These are phyloP conservation scores for Amblyjoppa fuscipennis DNA, from an alignment of 2,888 invertebrate genomes.

Conservation along the genomic window DNA sequence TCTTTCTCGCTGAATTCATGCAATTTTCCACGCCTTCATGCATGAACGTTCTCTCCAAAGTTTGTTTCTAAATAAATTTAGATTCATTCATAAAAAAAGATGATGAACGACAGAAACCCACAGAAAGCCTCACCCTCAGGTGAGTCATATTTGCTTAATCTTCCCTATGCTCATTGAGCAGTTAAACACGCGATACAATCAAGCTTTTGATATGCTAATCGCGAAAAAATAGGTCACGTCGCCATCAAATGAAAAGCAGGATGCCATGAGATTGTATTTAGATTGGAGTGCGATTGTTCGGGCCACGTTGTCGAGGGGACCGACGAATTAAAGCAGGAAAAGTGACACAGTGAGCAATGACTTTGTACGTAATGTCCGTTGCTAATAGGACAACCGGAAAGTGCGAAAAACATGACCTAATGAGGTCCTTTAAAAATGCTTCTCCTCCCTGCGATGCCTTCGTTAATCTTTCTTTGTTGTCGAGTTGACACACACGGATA, in stretches of 20 bases:
- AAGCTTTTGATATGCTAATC: conserved; percentile 6
- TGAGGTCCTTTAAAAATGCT: conserved; percentile 18
- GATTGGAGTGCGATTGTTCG: neutral
- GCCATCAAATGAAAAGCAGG: neutral
- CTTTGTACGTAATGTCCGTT: conserved; percentile 1
- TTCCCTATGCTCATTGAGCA: neutral
- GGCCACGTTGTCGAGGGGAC: neutral
- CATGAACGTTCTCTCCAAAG: neutral
- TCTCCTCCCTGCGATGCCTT: neutral
- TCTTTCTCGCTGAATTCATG: neutral
- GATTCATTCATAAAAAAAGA: neutral
- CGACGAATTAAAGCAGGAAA: neutral
- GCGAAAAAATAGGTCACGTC: neutral
- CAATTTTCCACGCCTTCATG: neutral
- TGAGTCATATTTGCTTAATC: neutral
- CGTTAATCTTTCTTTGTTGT: neutral
- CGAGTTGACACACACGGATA: neutral
- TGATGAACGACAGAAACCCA: neutral
- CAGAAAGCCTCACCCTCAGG: neutral
- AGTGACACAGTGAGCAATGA: neutral
- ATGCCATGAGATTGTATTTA: neutral
- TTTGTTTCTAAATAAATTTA: neutral
- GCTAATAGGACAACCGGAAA: conserved; percentile 5
- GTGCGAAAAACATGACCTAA: neutral
- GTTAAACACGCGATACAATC: neutral